Evolutionary conservation across 1,140 invertebrate species (phyloP).

Genomic region (Zaprionus africanus): DNA sequence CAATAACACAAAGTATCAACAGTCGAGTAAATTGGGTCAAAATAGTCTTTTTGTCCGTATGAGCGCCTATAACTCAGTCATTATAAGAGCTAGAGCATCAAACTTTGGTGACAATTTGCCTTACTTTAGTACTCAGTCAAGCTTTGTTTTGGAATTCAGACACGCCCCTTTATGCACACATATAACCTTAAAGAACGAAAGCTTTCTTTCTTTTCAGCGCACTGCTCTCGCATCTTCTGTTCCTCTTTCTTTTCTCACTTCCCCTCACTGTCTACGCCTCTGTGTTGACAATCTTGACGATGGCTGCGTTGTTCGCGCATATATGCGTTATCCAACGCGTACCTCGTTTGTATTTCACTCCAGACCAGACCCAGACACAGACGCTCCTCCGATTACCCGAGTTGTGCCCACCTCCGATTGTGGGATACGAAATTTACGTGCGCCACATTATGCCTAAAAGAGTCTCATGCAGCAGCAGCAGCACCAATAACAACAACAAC

Average conservation of each 20-base stretch:
- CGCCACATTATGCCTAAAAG: conserved; percentile 56
- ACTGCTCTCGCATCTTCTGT: no score
- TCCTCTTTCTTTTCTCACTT: no score
- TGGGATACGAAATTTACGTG: conserved; percentile 62
- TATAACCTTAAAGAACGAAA: no score
- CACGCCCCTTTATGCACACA: no score
- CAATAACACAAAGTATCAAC: no score
- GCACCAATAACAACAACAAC: conserved; percentile 9
- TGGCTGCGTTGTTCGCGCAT: conserved; percentile 45
- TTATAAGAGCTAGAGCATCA: not conserved
- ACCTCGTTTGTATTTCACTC: conserved; percentile 77
- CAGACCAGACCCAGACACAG: conserved; percentile 28
- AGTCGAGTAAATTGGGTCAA: no score
- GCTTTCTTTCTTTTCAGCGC: no score
- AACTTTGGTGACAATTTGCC: not conserved
- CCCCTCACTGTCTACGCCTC: not conserved
- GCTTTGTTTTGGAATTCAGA: no score
- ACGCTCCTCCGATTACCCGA: conserved; percentile 61
- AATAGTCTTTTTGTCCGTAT: not conserved
- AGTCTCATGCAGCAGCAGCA: conserved; percentile 31
- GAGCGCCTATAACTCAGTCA: not conserved
- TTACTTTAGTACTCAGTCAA: no score
- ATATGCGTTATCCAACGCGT: conserved; percentile 75
- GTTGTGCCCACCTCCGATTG: conserved; percentile 26
- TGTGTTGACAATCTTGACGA: conserved; percentile 34